Evolutionary conservation across 2,888 invertebrate species (phyloP).

Genomic region (Dromius quadrimaculatus): DNA sequence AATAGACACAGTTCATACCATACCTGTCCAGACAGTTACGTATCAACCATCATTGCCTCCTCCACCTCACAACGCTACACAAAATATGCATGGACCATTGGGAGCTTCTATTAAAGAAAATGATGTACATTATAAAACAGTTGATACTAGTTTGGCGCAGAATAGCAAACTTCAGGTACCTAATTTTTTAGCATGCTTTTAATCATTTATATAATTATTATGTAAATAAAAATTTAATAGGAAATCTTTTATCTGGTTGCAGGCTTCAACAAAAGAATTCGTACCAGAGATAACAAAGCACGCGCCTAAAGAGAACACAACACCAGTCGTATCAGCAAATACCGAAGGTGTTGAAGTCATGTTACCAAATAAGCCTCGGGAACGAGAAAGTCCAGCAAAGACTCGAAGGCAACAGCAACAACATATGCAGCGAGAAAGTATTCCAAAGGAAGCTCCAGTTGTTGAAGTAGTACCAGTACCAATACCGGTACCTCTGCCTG

Average conservation of each 20-base stretch:
- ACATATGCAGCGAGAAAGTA: constrained; percentile 17
- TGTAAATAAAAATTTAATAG: constrained; percentile 32
- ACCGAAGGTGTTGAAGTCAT: constrained; percentile 77
- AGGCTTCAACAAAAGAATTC: constrained; percentile 66
- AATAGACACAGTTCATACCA: constrained; percentile 19
- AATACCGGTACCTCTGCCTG: not conserved
- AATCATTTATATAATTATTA: constrained; percentile 13
- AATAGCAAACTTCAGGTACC: constrained; percentile 65
- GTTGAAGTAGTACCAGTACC: constrained; percentile 7
- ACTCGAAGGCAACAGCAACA: constrained; percentile 57
- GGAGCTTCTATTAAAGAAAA: constrained; percentile 54
- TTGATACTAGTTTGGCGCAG: constrained; percentile 61
- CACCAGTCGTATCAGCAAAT: constrained; percentile 79
- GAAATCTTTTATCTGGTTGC: constrained; percentile 35
- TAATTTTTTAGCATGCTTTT: constrained; percentile 23
- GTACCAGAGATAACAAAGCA: constrained; percentile 58
- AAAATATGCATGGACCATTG: constrained; percentile 15
- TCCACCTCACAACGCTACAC: constrained; percentile 52
- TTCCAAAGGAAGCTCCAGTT: constrained; percentile 24
- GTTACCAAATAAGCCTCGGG: constrained; percentile 65
- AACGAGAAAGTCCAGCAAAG: constrained; percentile 65
- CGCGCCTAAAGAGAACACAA: constrained; percentile 65
- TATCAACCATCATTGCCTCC: constrained; percentile 39
- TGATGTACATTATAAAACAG: constrained; percentile 57
- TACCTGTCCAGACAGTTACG: constrained; percentile 25